These are phyloP conservation scores for Tetraneura akinire DNA, from an alignment of 1,140 invertebrate genomes.

Conservation along the genomic window DNA sequence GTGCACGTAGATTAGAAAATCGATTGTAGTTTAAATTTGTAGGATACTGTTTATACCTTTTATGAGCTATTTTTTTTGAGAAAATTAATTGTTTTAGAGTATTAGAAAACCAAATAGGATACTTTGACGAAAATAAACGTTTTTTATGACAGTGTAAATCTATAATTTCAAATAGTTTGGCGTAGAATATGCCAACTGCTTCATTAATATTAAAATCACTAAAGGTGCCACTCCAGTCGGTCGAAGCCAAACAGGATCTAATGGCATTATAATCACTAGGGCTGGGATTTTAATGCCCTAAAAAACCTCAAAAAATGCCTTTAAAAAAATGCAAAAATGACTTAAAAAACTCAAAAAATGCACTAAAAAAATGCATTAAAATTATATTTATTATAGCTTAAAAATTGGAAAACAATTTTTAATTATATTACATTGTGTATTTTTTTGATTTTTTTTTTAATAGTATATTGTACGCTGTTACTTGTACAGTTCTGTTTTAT, in stretches of 20 bases:
- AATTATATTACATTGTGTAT: too few species aligned
- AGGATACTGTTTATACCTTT: not conserved
- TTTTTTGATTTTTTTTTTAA: too few species aligned
- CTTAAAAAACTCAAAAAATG: too few species aligned
- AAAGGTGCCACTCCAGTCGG: not conserved
- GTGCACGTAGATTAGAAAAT: slow-evolving; percentile 4
- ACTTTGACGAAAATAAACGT: not conserved
- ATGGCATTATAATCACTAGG: not conserved
- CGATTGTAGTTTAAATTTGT: not conserved
- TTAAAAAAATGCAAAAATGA: too few species aligned
- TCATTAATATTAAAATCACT: not conserved
- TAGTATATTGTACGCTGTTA: too few species aligned
- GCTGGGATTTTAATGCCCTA: too few species aligned
- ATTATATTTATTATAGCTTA: too few species aligned
- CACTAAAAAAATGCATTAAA: too few species aligned
- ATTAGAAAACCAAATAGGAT: not conserved
- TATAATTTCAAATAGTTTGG: not conserved
- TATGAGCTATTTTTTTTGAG: not conserved
- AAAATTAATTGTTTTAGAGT: slow-evolving; percentile 5
- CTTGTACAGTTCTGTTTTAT: too few species aligned
- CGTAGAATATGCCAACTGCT: not conserved
- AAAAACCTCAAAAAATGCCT: too few species aligned
- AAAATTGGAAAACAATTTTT: too few species aligned
- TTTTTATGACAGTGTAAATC: not conserved
- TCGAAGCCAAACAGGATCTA: not conserved